Evolutionary conservation across 2,113 vertebrate species (phyloP).

Genomic region (Dicrurus megarhynchus): DNA sequence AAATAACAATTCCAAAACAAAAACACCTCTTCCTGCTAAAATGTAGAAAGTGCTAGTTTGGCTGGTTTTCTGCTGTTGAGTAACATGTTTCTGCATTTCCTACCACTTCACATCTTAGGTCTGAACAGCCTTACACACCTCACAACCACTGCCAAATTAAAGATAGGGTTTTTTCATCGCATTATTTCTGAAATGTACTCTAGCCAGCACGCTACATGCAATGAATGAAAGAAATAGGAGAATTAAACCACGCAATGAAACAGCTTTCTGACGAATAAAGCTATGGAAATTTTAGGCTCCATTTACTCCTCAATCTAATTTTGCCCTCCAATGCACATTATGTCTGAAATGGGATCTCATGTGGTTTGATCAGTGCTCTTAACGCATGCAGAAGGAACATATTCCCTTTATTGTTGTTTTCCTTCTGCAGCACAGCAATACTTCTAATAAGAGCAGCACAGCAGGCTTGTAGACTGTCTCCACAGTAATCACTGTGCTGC

Average conservation of each 20-base stretch:
- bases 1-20: neutral
- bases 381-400: constrained; percentile 74
- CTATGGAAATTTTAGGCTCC: constrained; percentile 85
- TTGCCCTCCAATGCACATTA: constrained; percentile 87
- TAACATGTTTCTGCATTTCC: neutral
- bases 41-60: neutral
- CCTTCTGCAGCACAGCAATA: constrained; percentile 52
- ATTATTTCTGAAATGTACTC: constrained; percentile 66
- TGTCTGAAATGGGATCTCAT: constrained; percentile 82
- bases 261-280: constrained; percentile 81
- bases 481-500: constrained; percentile 3
- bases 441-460: constrained; percentile 69
- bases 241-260: constrained; percentile 80
- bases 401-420: constrained; percentile 68
- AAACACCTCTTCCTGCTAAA: neutral
- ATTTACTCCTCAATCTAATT: constrained; percentile 89
- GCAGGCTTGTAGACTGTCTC: constrained; percentile 54
- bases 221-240: constrained; percentile 66
- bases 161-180: neutral
- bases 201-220: constrained; percentile 42
- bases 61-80: neutral
- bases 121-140: constrained; percentile 2
- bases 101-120: neutral
- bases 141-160: constrained; percentile 42
- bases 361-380: constrained; percentile 77